Percentiles rank a stretch among this genome's conserved stretches.
phyloP scores from a whole-genome alignment of 35 echinoderm and acorn worm genomes.

The Heliocidaris erythrogramma region DNA sequence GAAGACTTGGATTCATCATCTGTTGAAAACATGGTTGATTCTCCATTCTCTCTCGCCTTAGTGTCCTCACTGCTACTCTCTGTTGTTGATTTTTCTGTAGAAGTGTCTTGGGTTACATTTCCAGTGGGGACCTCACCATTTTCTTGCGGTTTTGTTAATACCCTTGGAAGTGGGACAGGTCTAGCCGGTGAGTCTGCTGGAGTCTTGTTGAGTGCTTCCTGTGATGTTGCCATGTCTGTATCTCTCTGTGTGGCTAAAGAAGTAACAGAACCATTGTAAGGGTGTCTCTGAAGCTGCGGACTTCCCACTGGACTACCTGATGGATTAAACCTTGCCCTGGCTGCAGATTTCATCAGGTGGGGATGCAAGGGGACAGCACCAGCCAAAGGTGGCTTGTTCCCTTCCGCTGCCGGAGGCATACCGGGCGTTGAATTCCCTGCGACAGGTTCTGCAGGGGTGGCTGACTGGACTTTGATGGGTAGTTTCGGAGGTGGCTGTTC shows the following conservation, averaged over 20 bases:
- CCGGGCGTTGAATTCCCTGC: not conserved
- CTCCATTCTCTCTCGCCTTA: not conserved
- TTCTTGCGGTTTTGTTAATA: slow-evolving; percentile 22
- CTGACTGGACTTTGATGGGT: not conserved
- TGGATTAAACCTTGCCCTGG: slow-evolving; percentile 50
- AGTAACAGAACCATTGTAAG: not conserved
- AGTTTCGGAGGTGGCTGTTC: slow-evolving; percentile 9
- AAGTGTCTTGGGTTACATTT: not conserved
- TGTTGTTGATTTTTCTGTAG: not conserved
- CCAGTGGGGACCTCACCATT: not conserved
- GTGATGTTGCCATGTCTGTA: not conserved
- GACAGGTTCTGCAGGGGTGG: slow-evolving; percentile 42
- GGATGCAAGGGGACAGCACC: slow-evolving; percentile 49
- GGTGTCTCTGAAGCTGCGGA: slow-evolving; percentile 9
- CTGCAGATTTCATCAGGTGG: slow-evolving; percentile 43
- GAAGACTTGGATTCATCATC: slow-evolving; percentile 30
- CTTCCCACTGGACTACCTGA: not conserved
- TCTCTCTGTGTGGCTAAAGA: slow-evolving; percentile 8
- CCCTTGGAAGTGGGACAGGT: not conserved
- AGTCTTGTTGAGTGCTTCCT: not conserved
- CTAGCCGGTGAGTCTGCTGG: not conserved
- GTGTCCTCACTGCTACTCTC: not conserved
- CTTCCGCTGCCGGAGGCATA: not conserved
- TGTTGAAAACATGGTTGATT: slow-evolving; percentile 26
- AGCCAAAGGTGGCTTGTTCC: slow-evolving; percentile 32